phyloP scores from a whole-genome alignment of 2,113 vertebrate species.

The Anhinga anhinga region DNA sequence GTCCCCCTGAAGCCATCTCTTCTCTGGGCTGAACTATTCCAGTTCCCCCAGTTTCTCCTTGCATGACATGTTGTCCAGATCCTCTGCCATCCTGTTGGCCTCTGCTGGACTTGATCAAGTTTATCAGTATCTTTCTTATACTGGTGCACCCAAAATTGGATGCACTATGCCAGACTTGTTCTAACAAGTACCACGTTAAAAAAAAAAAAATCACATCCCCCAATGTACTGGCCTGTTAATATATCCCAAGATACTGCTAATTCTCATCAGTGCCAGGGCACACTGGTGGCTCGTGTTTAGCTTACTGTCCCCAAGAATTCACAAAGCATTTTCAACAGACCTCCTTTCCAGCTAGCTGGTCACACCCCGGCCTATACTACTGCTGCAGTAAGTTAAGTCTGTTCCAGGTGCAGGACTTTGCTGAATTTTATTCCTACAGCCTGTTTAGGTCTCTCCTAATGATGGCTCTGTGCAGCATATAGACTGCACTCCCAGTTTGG shows the following conservation, averaged over 20 bases:
- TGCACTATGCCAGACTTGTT: background rate
- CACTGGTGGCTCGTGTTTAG: background rate
- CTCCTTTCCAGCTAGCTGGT: background rate
- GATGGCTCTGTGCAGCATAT: background rate
- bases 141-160: background rate
- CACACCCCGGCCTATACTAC: background rate
- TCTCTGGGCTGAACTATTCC: background rate
- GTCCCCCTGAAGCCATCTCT: background rate
- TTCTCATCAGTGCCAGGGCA: background rate
- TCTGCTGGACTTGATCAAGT: background rate
- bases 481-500: background rate
- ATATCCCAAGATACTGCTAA: background rate
- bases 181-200: background rate
- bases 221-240: background rate
- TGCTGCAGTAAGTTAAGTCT: background rate
- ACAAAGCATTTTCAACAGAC: background rate
- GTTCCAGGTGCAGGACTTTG: background rate
- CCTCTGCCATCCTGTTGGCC: background rate
- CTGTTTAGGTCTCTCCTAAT: background rate
- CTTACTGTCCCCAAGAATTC: background rate
- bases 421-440: background rate
- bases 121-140: background rate
- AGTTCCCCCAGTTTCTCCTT: background rate
- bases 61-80: background rate
- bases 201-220: background rate